Conservation (phyloP, 2,797 vertebrate genomes). For the Chelmon rostratus region DNA sequence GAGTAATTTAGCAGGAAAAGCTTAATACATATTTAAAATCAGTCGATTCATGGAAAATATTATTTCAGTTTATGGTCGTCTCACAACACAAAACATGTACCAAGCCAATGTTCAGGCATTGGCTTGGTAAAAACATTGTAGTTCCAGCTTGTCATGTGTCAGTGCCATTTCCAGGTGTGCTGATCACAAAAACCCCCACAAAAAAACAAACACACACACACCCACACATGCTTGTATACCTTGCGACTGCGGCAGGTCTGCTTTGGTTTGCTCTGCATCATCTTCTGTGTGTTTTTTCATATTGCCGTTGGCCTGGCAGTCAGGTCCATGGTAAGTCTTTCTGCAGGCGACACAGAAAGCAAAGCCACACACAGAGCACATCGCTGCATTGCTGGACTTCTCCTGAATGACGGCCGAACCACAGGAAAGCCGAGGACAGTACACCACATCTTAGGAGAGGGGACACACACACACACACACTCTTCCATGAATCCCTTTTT, state of each 20-base stretch:
- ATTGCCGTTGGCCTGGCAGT: constrained; percentile 62
- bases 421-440: constrained; percentile 89
- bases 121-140: too few species aligned
- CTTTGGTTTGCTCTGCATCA: constrained; percentile 41
- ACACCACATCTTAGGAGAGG: constrained; percentile 82
- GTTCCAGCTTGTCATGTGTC: too few species aligned
- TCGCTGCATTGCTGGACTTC: constrained; percentile 83
- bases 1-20: too few species aligned
- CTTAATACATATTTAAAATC: too few species aligned
- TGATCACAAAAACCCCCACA: too few species aligned
- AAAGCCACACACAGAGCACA: constrained; percentile 89
- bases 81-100: too few species aligned
- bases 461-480: neutral
- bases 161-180: too few species aligned
- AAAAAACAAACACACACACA: neutral
- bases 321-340: constrained; percentile 88
- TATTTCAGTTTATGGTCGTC: too few species aligned
- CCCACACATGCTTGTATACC: constrained; percentile 26
- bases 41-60: too few species aligned
- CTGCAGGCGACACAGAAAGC: constrained; percentile 91
- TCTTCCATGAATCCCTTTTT: too few species aligned
- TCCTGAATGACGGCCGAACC: constrained; percentile 88
- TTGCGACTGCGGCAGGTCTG: constrained; percentile 41
- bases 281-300: rapidly evolving
- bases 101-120: too few species aligned